Base-by-base conservation (phyloP, 2,888 invertebrate genomes). In the Aspidiotus destructor region DNA sequence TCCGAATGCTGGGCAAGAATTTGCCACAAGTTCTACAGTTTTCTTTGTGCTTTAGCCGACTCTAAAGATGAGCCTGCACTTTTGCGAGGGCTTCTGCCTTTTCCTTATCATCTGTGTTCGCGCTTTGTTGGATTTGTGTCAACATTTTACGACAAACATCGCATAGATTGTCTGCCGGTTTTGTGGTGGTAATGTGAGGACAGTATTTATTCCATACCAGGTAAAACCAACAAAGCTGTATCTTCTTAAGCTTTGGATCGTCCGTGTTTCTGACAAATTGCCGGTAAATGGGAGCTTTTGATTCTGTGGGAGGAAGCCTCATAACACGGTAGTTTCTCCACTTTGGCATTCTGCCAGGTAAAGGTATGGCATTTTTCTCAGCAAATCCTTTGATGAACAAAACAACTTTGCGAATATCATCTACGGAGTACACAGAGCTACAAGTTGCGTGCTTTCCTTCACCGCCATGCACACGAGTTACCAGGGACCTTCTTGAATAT, bases 321-420 rank as follows among this genome's bases (percentile, higher is more conserved):
- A 60, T 40, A 17, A 60, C 60, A 13, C 60, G 60, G 41, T 60
- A 60, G 17, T 60, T 17, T 60, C 40, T 60, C 10, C 13, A 60
- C 7, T 40, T 40, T 40, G 60, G 60, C 13, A 60, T 13, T 40
- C 60, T 16, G 9, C 60, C 60, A 41, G 60, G 60, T 28, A 60
- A 17, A 11, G 40, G 60, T 11, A 60, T 16, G 41, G 60, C 60
- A 13, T 15, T 13, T 13, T n/a, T 13, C 3, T 60, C 60, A 60
- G 28, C 17, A 5, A 11, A 9, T 10, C 41, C 10, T 17, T 60
- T 10, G 11, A 60, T 60, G 40, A 60, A 60, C 40, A 3, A 9
- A 40, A 60, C 60, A 28, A 16, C 57, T 17, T 57, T 57, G 3
- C 16, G 15, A 57, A 57, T 57, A 11, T 57, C 57, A 57, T 11